A percentile compares a stretch with the other conserved stretches of the same genome.
Conservation (phyloP, 2,888 invertebrate genomes). For the Ditula angustiorana region DNA sequence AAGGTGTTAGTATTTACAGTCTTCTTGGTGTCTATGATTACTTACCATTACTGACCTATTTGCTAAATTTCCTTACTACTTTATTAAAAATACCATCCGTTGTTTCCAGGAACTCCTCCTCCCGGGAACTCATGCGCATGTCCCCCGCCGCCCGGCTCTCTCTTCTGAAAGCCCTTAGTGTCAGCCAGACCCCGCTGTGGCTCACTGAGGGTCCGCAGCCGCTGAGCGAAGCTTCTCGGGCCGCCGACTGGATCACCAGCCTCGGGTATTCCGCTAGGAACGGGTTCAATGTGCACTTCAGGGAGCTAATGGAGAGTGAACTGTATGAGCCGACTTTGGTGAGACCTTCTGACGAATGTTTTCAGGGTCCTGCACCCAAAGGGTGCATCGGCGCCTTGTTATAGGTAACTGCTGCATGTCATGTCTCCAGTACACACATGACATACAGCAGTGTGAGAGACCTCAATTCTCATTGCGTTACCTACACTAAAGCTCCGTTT, state of each 20-base stretch:
- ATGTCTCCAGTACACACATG: too few relatives aligned
- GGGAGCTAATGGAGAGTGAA: conserved; percentile 87
- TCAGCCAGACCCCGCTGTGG: conserved; percentile 70
- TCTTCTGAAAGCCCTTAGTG: conserved; percentile 59
- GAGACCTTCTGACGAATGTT: conserved; percentile 49
- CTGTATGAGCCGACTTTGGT: conserved; percentile 88
- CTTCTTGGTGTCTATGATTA: too few relatives aligned
- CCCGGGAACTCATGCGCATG: conserved; percentile 67
- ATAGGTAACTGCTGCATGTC: too few relatives aligned
- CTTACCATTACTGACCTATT: too few relatives aligned
- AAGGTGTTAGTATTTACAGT: too few relatives aligned
- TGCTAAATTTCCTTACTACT: too few relatives aligned
- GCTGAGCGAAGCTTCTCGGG: conserved; percentile 75
- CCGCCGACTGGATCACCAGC: conserved; percentile 90
- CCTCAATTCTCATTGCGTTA: too few relatives aligned
- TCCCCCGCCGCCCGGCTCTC: conserved; percentile 61
- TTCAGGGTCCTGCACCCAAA: neutral
- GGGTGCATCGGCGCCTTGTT: neutral
- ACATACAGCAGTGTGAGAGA: too few relatives aligned
- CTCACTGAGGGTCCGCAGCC: conserved; percentile 60
- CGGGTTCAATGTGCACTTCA: conserved; percentile 90
- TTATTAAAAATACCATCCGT: too few relatives aligned
- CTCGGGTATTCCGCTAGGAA: conserved; percentile 90
- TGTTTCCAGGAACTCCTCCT: conserved; percentile 67
- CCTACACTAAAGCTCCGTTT: too few relatives aligned